Percentiles rank a stretch among this genome's conserved stretches.
These are phyloP conservation scores for Hirundo rustica DNA, from an alignment of 2,797 vertebrate genomes.

Conservation along the genomic window DNA sequence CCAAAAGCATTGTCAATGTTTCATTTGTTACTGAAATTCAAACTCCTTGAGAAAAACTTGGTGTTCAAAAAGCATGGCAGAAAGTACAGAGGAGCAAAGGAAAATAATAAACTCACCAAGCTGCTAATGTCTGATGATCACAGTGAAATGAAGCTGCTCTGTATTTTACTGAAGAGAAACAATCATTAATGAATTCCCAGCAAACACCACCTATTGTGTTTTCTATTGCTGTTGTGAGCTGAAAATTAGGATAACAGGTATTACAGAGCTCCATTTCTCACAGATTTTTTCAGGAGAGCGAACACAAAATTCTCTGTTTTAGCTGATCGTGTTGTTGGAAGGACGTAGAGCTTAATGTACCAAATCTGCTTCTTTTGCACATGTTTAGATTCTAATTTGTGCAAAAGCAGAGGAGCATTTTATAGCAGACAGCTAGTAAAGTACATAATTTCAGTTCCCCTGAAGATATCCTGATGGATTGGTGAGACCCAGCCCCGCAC, in stretches of 20 bases:
- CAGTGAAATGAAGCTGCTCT: not conserved
- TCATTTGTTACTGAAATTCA: not conserved
- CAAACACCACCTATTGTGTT: not conserved
- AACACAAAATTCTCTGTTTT: not conserved
- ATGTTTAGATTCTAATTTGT: not conserved
- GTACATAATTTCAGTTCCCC: not conserved
- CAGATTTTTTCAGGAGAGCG: not conserved
- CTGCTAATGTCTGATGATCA: not conserved
- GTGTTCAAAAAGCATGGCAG: not conserved
- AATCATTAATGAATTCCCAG: not conserved
- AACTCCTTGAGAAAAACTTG: not conserved
- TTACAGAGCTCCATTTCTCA: not conserved
- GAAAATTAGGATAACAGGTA: not conserved
- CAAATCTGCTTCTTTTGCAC: not conserved
- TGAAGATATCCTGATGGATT: not conserved
- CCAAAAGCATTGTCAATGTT: not conserved
- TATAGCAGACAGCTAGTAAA: not conserved
- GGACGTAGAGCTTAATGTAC: fast-evolving
- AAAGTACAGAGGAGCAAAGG: not conserved
- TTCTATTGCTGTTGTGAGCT: not conserved
- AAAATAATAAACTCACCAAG: not conserved
- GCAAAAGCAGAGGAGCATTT: not conserved
- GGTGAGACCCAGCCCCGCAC: not conserved
- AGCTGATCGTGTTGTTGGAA: not conserved
- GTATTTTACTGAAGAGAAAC: not conserved